phyloP scores from a whole-genome alignment of 2,113 vertebrate genomes.

The Paradoxurus hermaphroditus region DNA sequence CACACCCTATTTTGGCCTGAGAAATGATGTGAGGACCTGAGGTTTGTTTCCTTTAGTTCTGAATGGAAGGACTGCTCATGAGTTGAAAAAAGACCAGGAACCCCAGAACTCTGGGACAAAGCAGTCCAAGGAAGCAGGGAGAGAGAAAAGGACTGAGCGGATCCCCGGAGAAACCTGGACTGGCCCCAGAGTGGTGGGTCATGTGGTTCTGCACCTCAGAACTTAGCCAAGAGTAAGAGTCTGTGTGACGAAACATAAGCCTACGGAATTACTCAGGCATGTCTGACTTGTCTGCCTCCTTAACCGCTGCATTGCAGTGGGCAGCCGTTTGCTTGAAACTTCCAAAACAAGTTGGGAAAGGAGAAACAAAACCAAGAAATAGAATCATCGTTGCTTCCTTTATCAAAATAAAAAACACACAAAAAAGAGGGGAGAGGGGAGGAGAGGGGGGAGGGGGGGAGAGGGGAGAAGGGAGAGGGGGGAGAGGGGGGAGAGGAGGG shows the following conservation, averaged over 20 bases:
- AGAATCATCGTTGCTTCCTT: background rate
- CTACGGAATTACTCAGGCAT: background rate
- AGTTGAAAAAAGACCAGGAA: background rate
- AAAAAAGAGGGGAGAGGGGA: too few relatives aligned
- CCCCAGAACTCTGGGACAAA: background rate
- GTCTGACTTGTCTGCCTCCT: background rate
- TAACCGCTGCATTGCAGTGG: background rate
- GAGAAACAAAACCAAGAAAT: slow-evolving; percentile 28
- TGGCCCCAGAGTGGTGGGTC: background rate
- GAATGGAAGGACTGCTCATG: background rate
- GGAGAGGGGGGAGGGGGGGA: too few relatives aligned
- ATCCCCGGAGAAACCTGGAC: background rate
- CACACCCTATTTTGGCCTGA: background rate
- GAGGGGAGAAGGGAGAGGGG: too few relatives aligned
- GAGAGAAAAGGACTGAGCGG: background rate
- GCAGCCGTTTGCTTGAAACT: background rate
- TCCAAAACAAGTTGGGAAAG: background rate
- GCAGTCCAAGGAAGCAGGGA: background rate
- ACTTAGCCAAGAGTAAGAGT: background rate
- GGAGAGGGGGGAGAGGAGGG: background rate
- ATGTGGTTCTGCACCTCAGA: background rate
- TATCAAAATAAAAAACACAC: too few relatives aligned
- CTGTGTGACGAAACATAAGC: background rate
- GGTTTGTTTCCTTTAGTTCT: background rate
- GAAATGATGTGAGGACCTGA: background rate